Percentiles rank a stretch among this genome's conserved stretches.
Conservation (phyloP, 2,797 vertebrate species). For the Hemitrygon akajei region DNA sequence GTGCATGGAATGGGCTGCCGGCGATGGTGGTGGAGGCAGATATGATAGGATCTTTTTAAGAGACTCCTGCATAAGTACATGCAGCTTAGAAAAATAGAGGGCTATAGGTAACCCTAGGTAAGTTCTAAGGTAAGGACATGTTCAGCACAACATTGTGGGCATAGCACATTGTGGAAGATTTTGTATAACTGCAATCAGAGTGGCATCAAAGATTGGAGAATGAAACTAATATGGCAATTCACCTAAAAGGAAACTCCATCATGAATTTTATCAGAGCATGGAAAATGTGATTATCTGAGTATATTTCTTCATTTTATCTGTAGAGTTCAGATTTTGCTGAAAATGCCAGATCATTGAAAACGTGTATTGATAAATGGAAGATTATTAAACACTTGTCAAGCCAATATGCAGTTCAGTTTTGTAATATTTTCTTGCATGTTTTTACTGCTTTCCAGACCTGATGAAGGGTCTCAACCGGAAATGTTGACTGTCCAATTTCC, state of each 20-base stretch:
- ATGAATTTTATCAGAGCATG: background rate
- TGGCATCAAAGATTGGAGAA: background rate
- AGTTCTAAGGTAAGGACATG: too few relatives aligned
- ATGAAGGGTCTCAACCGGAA: too few relatives aligned
- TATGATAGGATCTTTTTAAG: too few relatives aligned
- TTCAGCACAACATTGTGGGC: too few relatives aligned
- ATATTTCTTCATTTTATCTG: background rate
- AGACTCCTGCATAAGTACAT: too few relatives aligned
- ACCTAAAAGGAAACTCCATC: background rate
- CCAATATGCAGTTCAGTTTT: background rate
- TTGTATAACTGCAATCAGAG: background rate
- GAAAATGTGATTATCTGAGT: conserved; percentile 15
- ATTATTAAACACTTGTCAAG: background rate
- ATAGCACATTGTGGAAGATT: background rate
- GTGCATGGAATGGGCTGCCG: too few relatives aligned
- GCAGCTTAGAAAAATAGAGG: too few relatives aligned
- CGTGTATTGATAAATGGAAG: background rate
- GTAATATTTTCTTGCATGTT: background rate
- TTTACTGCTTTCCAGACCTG: background rate
- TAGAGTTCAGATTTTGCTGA: background rate
- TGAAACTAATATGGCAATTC: background rate
- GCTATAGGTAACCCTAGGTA: too few relatives aligned
- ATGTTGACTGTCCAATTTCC: too few relatives aligned
- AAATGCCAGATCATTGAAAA: background rate
- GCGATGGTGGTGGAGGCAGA: too few relatives aligned